These are phyloP conservation scores for Parazoanthus darwini DNA, from an alignment of 92 coral and sea anemone genomes.

Conservation along the genomic window DNA sequence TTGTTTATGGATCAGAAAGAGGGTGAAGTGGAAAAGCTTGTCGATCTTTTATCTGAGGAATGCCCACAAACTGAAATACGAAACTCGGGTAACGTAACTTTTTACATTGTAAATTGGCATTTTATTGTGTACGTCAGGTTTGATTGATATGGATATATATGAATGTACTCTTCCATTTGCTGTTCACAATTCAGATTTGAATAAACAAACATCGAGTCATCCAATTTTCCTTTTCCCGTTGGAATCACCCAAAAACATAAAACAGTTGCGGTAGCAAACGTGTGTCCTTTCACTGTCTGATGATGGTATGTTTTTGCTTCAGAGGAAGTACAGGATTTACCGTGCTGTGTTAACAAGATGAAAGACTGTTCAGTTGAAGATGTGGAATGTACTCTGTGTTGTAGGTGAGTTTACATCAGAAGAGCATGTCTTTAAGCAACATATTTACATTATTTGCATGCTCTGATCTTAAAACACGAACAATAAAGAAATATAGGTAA, in stretches of 20 bases:
- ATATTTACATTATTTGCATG: no score
- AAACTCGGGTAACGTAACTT: not conserved
- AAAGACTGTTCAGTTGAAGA: conserved; percentile 62
- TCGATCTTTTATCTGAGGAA: conserved; percentile 1
- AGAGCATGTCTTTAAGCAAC: no score
- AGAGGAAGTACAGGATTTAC: not conserved
- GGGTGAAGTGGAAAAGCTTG: conserved; percentile 11
- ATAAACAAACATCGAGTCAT: no score
- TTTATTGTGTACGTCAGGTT: not conserved
- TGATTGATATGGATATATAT: no score
- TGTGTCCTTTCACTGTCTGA: no score
- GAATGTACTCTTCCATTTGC: no score
- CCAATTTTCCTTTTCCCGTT: no score
- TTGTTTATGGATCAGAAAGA: conserved; percentile 5
- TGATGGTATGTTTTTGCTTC: not conserved
- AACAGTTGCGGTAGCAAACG: no score
- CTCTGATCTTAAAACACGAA: no score
- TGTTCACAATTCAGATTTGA: no score
- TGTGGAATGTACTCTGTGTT: conserved; percentile 89
- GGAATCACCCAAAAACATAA: no score
- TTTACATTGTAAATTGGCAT: not conserved
- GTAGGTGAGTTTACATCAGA: conserved; percentile 58
- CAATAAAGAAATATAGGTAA: no score
- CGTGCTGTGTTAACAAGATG: not conserved
- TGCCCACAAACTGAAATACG: not conserved